A percentile compares a stretch with the other conserved stretches of the same genome.
These are phyloP conservation scores for Centropristis striata DNA, from an alignment of 2,113 vertebrate genomes.

Conservation along the genomic window DNA sequence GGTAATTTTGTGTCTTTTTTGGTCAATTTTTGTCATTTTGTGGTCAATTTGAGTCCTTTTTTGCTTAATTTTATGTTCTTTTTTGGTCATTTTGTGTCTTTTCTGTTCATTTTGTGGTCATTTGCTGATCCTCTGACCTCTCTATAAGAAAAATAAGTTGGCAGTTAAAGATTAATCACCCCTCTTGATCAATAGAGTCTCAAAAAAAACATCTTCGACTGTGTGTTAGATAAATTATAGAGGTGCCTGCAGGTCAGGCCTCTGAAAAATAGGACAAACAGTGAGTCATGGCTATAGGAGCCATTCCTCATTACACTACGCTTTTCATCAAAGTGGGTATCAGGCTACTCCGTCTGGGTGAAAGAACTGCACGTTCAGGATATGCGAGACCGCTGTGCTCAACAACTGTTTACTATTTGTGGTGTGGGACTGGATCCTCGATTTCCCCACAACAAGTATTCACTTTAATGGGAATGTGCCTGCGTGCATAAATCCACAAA, in stretches of 20 bases:
- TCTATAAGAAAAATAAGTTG: too few relatives aligned
- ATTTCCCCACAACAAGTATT: slow-evolving; percentile 46
- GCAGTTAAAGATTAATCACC: too few relatives aligned
- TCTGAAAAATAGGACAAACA: slow-evolving; percentile 22
- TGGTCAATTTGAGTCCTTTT: too few relatives aligned
- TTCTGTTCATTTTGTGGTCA: too few relatives aligned
- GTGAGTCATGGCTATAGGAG: slow-evolving; percentile 25
- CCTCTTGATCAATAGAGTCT: too few relatives aligned
- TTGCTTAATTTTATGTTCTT: too few relatives aligned
- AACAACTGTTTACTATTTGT: slow-evolving; percentile 75
- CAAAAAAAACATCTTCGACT: slow-evolving; percentile 7
- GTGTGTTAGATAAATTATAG: slow-evolving; percentile 29
- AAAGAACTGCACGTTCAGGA: slow-evolving; percentile 22
- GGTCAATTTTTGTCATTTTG: too few relatives aligned
- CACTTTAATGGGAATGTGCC: slow-evolving; percentile 32
- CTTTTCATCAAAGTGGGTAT: slow-evolving; percentile 50
- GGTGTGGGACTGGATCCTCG: slow-evolving; percentile 34
- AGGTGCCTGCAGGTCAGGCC: slow-evolving; percentile 15
- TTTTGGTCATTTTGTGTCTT: too few relatives aligned
- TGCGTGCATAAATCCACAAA: slow-evolving; percentile 12
- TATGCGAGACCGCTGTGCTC: slow-evolving; percentile 37
- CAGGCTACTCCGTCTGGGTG: neutral
- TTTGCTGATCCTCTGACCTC: too few relatives aligned
- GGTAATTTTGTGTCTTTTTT: too few relatives aligned
- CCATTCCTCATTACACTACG: slow-evolving; percentile 42